These are phyloP conservation scores for Sitobion miscanthi DNA, from an alignment of 1,140 invertebrate species.

Conservation along the genomic window DNA sequence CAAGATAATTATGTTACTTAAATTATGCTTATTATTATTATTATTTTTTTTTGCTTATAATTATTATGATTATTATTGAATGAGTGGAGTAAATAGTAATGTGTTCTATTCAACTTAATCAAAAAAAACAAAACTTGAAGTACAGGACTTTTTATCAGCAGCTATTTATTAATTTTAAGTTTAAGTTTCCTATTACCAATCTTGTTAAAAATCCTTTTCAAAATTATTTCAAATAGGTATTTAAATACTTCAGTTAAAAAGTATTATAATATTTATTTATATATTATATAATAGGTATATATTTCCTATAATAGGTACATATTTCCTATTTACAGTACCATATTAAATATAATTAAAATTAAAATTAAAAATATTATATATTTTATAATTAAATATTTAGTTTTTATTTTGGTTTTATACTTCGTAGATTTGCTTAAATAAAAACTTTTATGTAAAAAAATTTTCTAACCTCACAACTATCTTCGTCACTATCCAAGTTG, in stretches of 20 bases:
- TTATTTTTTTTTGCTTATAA: neutral
- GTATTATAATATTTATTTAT: too few species aligned
- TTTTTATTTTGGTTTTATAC: too few species aligned
- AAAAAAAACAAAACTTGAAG: neutral
- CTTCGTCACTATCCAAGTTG: conserved; percentile 50
- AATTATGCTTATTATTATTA: conserved; percentile 11
- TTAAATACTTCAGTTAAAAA: too few species aligned
- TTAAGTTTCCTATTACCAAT: too few species aligned
- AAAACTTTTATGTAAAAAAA: conserved; percentile 33
- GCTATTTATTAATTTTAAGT: too few species aligned
- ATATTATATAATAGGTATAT: too few species aligned
- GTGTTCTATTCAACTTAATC: neutral
- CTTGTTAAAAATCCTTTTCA: too few species aligned
- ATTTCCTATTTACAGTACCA: neutral
- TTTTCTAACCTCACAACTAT: conserved; percentile 44
- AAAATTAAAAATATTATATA: too few species aligned
- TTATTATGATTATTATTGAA: neutral
- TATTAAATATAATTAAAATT: too few species aligned
- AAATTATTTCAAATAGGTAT: too few species aligned
- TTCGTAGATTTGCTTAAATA: neutral
- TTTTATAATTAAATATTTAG: too few species aligned
- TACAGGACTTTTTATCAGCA: too few species aligned
- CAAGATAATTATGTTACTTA: conserved; percentile 54
- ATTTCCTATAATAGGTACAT: neutral
- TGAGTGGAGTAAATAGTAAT: conserved; percentile 36